Conservation (phyloP, 92 coral and sea anemone species). For the Nematostella vectensis region DNA sequence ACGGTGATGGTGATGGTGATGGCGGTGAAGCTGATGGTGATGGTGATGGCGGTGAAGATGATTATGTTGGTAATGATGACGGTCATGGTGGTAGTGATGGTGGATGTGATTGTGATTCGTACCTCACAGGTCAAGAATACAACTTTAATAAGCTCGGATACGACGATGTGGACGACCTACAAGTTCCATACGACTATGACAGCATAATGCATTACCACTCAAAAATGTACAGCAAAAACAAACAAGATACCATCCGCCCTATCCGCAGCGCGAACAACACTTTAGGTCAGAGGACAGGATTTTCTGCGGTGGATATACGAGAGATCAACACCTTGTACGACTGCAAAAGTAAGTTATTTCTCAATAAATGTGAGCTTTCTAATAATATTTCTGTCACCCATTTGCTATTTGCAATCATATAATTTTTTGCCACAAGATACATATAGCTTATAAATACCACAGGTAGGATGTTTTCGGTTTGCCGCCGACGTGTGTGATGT, state of each 20-base stretch:
- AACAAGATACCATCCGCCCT: constrained; percentile 56
- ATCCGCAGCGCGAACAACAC: constrained; percentile 47
- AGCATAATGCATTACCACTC: constrained; percentile 89
- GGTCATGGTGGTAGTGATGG: too few species aligned
- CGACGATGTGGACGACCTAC: constrained; percentile 45
- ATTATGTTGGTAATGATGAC: too few species aligned
- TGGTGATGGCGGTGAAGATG: too few species aligned
- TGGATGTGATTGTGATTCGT: too few species aligned
- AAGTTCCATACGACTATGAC: constrained; percentile 77
- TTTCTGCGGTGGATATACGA: constrained; percentile 57
- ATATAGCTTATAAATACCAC: too few species aligned
- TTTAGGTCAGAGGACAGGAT: constrained; percentile 65
- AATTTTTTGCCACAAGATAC: too few species aligned
- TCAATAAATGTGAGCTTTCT: neutral
- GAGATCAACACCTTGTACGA: constrained; percentile 77
- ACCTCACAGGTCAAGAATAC: constrained; percentile 13
- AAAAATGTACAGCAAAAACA: constrained; percentile 70
- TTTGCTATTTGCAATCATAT: too few species aligned
- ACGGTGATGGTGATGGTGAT: too few species aligned
- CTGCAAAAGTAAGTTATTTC: constrained; percentile 58
- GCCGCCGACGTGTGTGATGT: too few species aligned
- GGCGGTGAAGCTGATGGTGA: too few species aligned
- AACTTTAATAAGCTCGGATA: constrained; percentile 69
- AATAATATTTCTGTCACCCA: too few species aligned
- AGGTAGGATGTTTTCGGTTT: too few species aligned